Base-by-base conservation (phyloP, 2,797 vertebrate genomes). In the Cyprinodon diabolis region DNA sequence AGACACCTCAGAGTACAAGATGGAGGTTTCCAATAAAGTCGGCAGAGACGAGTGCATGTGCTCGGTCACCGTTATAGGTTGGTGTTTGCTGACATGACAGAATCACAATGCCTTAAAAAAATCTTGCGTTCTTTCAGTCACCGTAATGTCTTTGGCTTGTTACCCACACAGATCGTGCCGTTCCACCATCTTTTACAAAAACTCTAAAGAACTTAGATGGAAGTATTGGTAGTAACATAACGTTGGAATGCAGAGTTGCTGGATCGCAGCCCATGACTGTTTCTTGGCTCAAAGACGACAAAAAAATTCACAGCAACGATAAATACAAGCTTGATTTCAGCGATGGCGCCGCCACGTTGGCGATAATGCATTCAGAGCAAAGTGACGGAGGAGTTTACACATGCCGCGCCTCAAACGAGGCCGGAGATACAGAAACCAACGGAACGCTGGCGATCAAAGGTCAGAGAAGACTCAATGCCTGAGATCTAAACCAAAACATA, bases 21-120 rank as follows among this genome's bases (percentile, higher is more conserved):
- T 98, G 94, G 97, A 99, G 89, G 94, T 99, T 86, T 95, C 95
- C 40, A 99, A 99, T 62, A 96, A 96, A 86, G 98, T 97, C 23
- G 97, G 98, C 57, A 96, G 95, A 90, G 96, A 96, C 69, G 93
- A 95, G 74, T 98, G 96, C 49, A 95, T 96, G 84, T 97, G 96
- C 62, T 95, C 94, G 0, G 92, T 99, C 83, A 95, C 94, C 4
- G 95, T 99, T n/a, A 90, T 98, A 95, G 98, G 98, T 99, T 88
- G 79, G 97, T 98, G 92, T 69, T 48, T 66, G 67, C 40, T 62
- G 25, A 19, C 12, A 17, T 37, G 17, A 62, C 66, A 4, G 12
- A 0, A 19, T 66, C 58, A 13, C 47, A 45, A 40, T 12, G 4
- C 8, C 4, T 47, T 40, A 19, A 47, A 19, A 10, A 2, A 0